Conservation (phyloP, 2,113 vertebrate species). For the Eulemur rufifrons region DNA sequence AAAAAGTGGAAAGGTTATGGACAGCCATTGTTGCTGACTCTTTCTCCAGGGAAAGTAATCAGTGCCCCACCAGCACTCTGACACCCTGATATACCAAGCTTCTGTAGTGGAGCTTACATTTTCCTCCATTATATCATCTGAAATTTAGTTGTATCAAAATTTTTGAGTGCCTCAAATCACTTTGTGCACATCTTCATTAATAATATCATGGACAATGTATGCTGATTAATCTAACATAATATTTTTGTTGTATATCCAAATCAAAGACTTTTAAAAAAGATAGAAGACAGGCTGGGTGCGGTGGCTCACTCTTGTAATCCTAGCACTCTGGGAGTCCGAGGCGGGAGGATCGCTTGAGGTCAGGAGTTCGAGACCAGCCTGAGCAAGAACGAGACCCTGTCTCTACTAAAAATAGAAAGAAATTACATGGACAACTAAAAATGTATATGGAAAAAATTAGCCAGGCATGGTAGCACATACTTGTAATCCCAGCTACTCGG, state of each 20-base stretch:
- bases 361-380: too few relatives aligned
- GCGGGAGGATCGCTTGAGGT: too few relatives aligned
- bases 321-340: too few relatives aligned
- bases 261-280: neutral
- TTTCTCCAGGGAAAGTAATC: neutral
- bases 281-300: neutral
- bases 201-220: neutral
- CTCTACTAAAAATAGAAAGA: too few relatives aligned
- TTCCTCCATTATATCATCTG: neutral
- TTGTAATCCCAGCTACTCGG: too few relatives aligned
- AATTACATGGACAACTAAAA: too few relatives aligned
- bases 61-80: neutral
- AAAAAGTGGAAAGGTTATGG: neutral
- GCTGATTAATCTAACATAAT: neutral
- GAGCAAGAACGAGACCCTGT: too few relatives aligned
- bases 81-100: neutral
- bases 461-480: too few relatives aligned
- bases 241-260: neutral
- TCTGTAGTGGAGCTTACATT: neutral
- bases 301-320: too few relatives aligned
- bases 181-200: neutral
- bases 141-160: neutral
- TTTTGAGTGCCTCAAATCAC: neutral
- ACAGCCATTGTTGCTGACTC: neutral
- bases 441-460: too few relatives aligned